A percentile compares a stretch with the other conserved stretches of the same genome.
phyloP scores from a whole-genome alignment of 2,888 invertebrate species.

The Zele albiditarsus region DNA sequence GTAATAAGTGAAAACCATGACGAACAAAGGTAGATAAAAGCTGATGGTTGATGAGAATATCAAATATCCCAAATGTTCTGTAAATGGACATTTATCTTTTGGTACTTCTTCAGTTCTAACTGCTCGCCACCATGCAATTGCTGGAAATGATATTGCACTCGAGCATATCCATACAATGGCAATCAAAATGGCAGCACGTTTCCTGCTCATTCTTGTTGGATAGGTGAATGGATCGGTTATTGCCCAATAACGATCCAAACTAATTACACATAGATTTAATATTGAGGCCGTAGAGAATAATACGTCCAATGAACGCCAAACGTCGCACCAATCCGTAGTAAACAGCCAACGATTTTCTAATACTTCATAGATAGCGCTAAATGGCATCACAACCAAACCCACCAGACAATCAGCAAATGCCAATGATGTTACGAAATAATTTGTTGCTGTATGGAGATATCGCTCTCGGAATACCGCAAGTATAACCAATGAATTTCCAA shows the following conservation, averaged over 20 bases:
- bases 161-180: conserved; percentile 97
- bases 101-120: conserved; percentile 87
- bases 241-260: conserved; percentile 97
- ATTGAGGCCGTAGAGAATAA: conserved; percentile 98
- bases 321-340: conserved; percentile 96
- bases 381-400: conserved; percentile 98
- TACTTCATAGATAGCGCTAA: conserved; percentile 92
- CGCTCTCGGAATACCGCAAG: conserved; percentile 93
- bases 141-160: conserved; percentile 97
- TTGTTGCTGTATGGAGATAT: conserved; percentile 96
- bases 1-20: conserved; percentile 99
- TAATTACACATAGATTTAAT: conserved; percentile 96
- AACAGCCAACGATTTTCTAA: conserved; percentile 94
- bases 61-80: conserved; percentile 95
- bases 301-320: conserved; percentile 97
- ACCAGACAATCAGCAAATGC: conserved; percentile 98
- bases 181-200: conserved; percentile 89
- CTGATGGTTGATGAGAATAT: conserved; percentile 98
- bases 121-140: conserved; percentile 96
- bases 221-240: conserved; percentile 99
- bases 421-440: conserved; percentile 96
- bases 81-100: conserved; percentile 93
- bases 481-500: conserved; percentile 96
- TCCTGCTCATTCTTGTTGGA: conserved; percentile 94
- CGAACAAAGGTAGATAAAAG: conserved; percentile 95